Evolutionary conservation across 2,888 invertebrate genomes (phyloP).

Genomic region (Anorthoa munda): DNA sequence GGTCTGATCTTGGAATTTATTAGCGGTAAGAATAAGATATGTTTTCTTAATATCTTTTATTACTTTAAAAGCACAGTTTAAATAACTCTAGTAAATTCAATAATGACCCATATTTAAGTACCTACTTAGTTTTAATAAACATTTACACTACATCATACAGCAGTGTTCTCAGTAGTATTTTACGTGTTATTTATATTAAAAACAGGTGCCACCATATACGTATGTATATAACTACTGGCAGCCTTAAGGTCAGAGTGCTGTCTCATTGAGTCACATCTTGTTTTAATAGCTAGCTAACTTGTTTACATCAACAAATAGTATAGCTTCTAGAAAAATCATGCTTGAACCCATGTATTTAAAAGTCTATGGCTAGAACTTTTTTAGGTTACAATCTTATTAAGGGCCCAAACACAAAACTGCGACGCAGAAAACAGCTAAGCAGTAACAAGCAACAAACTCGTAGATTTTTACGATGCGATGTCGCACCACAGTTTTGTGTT

Average conservation of each 20-base stretch:
- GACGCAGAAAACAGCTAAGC: too few species aligned
- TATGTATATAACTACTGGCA: slow-evolving; percentile 2
- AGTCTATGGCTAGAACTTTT: background rate
- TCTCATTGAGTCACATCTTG: slow-evolving; percentile 11
- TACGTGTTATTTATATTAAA: slow-evolving; percentile 13
- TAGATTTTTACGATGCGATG: too few species aligned
- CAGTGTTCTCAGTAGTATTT: slow-evolving; percentile 18
- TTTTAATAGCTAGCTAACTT: background rate
- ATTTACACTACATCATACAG: too few species aligned
- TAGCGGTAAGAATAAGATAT: background rate
- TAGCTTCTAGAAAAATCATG: background rate
- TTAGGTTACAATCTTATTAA: background rate
- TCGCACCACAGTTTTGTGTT: too few species aligned
- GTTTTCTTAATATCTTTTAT: background rate
- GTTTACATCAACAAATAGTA: background rate
- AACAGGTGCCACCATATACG: slow-evolving; percentile 7
- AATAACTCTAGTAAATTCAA: too few species aligned
- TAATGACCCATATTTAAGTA: too few species aligned
- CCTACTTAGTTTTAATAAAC: too few species aligned
- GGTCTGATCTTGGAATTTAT: slow-evolving; percentile 25
- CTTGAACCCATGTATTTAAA: too few species aligned
- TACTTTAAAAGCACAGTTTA: too few species aligned
- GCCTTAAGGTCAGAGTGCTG: slow-evolving; percentile 17
- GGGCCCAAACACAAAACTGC: too few species aligned
- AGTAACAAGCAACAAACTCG: too few species aligned